Evolutionary conservation across 2,888 invertebrate genomes (phyloP), one percentile per base, ranked within the genome.

Genomic region (Eurois occulta): DNA sequence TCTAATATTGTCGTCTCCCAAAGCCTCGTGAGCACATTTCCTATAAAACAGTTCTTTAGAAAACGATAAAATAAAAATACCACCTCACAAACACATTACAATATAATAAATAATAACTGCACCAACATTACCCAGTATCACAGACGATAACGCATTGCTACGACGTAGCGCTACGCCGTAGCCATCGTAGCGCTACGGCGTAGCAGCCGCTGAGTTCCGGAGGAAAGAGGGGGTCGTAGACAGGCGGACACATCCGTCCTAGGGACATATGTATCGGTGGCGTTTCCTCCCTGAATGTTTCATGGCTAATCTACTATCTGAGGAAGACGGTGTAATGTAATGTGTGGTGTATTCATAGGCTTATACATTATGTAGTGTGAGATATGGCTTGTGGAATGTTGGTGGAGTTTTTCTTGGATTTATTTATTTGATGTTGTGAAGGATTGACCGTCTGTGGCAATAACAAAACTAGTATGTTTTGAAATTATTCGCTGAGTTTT

Each of bases 221-320:
- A 91, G 93, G 94, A 94, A 92, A 81, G 78, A 80, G 85, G 89
- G 91, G 92, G 92, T 92, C 91, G 91, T 92, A 93, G 94, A 93
- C 94, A 93, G 93, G 93, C 94, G 91, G 93, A 88, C 94, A 91
- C 92, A 91, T 94, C 94, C 94, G 93, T 89, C 88, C 87, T 81
- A 76, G 85, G 85, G 86, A 88, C 89, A 89, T 91, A 92, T 90
- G 89, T 86, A 84, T 89, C 90, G 87, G 84, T 86, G 85, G 84
- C 88, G 89, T 89, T 90, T 91, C 91, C 91, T 89, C 83, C 78
- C 80, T 88, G 84, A 88, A 89, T 88, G 84, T 89, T 88, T 88
- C 87, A 87, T 87, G 86, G 82, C 86, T 89, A 89, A 91, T 88
- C 90, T 90, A 86, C 75, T 78, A 67, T 78, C 71, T 79, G 77